A percentile compares a stretch with the other conserved stretches of the same genome.
Evolutionary conservation across 1,140 invertebrate genomes (phyloP).

Genomic region (Cherax destructor): DNA sequence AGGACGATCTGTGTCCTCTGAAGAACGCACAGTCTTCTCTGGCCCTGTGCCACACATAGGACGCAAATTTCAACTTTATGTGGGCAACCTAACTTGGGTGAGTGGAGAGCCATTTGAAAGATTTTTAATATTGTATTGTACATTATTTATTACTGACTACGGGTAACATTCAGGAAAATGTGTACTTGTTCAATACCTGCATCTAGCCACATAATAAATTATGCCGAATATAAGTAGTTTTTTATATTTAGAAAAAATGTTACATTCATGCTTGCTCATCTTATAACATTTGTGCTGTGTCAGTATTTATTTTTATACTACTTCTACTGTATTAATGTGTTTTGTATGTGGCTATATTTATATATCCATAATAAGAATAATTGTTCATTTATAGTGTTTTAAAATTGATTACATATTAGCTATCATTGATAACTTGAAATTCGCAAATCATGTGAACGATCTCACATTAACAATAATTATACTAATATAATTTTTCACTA

Average conservation of each 20-base stretch:
- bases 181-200: background rate
- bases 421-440: background rate
- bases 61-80: slow-evolving; percentile 91
- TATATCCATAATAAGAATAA: background rate
- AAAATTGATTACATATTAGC: background rate
- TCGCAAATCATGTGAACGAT: background rate
- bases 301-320: background rate
- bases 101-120: slow-evolving; percentile 67
- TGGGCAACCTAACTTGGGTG: slow-evolving; percentile 92
- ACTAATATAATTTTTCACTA: background rate
- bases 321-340: background rate
- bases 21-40: slow-evolving; percentile 62
- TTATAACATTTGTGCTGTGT: background rate
- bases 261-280: background rate
- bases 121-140: slow-evolving; percentile 34
- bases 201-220: background rate
- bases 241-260: background rate
- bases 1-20: slow-evolving; percentile 60
- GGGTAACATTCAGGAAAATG: background rate
- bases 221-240: background rate
- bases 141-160: background rate
- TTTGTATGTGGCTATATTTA: background rate
- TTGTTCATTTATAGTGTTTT: background rate
- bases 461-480: background rate
- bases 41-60: slow-evolving; percentile 80